These are phyloP conservation scores for Phataginus tetradactyla DNA, from an alignment of 2,797 vertebrate genomes.

Conservation along the genomic window DNA sequence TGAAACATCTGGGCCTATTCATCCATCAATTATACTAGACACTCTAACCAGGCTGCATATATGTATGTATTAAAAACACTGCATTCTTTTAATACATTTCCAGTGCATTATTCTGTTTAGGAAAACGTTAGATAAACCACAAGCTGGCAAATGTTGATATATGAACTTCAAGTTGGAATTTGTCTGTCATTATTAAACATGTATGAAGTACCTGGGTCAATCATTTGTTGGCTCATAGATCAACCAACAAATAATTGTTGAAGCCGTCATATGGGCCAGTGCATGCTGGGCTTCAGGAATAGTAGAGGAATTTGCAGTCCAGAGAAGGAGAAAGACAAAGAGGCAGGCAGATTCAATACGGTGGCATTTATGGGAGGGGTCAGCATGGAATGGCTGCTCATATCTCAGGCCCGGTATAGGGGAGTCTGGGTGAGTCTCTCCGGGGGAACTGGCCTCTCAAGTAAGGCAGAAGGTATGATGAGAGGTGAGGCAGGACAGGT, in stretches of 20 bases:
- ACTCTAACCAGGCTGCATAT: not conserved
- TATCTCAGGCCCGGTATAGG: not conserved
- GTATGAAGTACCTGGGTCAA: constrained; percentile 18
- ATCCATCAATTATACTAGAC: not conserved
- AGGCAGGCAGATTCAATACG: fast-evolving
- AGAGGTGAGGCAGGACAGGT: not conserved
- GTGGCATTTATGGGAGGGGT: not conserved
- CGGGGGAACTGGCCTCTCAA: not conserved
- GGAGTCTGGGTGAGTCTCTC: no score
- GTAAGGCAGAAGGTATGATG: not conserved
- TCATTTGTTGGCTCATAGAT: not conserved
- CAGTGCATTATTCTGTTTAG: constrained; percentile 19
- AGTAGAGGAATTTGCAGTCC: not conserved
- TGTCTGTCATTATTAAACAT: constrained; percentile 19
- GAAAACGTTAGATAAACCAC: constrained; percentile 32
- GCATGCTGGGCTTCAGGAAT: not conserved
- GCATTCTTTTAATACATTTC: constrained; percentile 48
- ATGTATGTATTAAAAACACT: not conserved
- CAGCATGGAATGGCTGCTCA: not conserved
- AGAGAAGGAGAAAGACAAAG: not conserved
- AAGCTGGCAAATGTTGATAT: constrained; percentile 38
- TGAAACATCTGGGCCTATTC: not conserved
- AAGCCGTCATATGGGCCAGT: not conserved
- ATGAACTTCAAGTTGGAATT: constrained; percentile 8
- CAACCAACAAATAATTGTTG: not conserved